These are phyloP conservation scores for Cotesia typhae DNA, from an alignment of 1,140 invertebrate genomes.

Conservation along the genomic window DNA sequence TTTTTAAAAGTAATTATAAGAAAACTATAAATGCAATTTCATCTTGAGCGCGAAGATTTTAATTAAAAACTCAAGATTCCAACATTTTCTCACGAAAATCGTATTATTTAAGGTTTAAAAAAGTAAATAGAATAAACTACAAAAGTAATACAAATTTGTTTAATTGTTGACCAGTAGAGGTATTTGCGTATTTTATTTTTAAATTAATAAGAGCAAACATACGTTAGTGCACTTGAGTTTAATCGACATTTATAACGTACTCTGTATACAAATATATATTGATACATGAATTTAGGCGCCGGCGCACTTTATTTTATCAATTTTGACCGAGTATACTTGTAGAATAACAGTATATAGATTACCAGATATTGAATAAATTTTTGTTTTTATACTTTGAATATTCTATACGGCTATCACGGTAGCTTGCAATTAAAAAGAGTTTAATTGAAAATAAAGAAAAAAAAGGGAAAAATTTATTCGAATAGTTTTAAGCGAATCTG, in stretches of 20 bases:
- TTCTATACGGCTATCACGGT: no score
- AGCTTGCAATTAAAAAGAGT: no score
- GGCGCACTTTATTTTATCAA: conserved; percentile 28
- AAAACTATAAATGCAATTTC: no score
- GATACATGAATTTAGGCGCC: not conserved
- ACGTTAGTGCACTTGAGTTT: conserved; percentile 7
- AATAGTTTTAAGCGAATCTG: conserved; percentile 2
- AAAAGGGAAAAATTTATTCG: not conserved
- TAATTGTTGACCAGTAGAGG: no score
- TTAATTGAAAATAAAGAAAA: not conserved
- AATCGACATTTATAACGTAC: conserved; percentile 22
- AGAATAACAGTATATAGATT: not conserved
- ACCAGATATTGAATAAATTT: not conserved
- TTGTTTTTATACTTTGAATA: not conserved
- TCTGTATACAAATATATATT: not conserved
- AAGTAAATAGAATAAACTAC: no score
- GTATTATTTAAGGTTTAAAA: no score
- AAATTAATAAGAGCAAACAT: conserved; percentile 7
- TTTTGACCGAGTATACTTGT: conserved; percentile 8
- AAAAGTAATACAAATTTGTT: no score
- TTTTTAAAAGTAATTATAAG: no score
- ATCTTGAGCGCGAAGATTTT: no score
- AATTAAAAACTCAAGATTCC: no score
- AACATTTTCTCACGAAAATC: no score
- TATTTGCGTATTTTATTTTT: no score